Base-by-base conservation (phyloP, 2,113 vertebrate genomes). In the Clarias batrachus region DNA sequence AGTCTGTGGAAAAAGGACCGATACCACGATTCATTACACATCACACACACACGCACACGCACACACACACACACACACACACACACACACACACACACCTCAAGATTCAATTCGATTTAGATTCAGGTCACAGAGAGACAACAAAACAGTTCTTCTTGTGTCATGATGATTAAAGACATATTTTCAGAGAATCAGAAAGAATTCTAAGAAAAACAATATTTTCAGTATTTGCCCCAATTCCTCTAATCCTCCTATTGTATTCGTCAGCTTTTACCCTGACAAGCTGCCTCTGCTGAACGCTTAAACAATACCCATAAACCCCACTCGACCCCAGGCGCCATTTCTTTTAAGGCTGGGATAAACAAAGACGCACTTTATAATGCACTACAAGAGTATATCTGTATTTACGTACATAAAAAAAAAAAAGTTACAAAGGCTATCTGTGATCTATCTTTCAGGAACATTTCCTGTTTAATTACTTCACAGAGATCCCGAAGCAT, bases 381-480 rank as follows among this genome's bases (percentile, higher is more conserved):
- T n/a, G 16, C 30, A 21, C 16, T 71, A 37, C 23, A 41, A 11
- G 19, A 41, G 8, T 41, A 12, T 23, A 27, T 14, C 4, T 66
- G 11, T 33, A 1, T 68, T 3, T 68, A 7, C 6, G 19, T 21
- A 6, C 21, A 41, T 71, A 7, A 37, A 21, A 17, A 48, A 4
- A 10, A 23, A 73, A 10, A 19, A 3, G 6, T 10, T 73, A 21
- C 23, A 21, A 23, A 23, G 33, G 68, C 37, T 74, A 48, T 37
- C 78, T 80, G 23, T 80, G 3, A 80, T 80, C 57, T 41, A 6
- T 23, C 27, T 62, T 37, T 62, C 30, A 41, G 30, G 0, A 81
- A 81, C 41, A 62, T 62, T 81, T 81, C 78, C 21, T 62, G 30
- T 62, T 74, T 60, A 76, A 84, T 62, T 84, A 76, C 71, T 84